Base-by-base conservation (phyloP, 2,888 invertebrate species). In the Troilus luridus region DNA sequence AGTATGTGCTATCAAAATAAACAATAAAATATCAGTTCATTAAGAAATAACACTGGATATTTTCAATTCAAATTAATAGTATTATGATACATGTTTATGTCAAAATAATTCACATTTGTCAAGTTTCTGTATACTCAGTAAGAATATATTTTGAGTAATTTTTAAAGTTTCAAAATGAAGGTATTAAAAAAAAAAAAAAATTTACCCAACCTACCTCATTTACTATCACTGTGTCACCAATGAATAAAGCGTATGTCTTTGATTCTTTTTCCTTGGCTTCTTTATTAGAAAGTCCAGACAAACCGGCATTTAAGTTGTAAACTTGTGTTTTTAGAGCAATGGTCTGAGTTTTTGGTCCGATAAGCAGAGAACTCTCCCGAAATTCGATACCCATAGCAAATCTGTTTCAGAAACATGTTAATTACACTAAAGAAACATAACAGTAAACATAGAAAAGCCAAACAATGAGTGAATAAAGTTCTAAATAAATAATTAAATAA, bases 321-420 rank as follows among this genome's bases (percentile, higher is more conserved):
- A 98, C 97, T 99, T 99, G 99, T 91, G 98, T 98, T 94, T 98
- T 98, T 93, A 96, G 97, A 0, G 97, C 96, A 3, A 96, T 94
- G 1, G 96, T 96, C 81, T 95, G 96, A 21, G 97, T 97, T 95
- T 99, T 99, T 0, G 98, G 97, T 0, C 98, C 98, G 93, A 99
- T 98, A 0, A 98, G 95, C 91, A 99, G 95, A 0, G 98, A 97
- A 93, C 98, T 98, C 94, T 99, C 99, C 91, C 99, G 96, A 94
- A 99, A 99, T 94, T 99, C 99, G 93, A 99, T 98, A 12, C 99
- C 99, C 97, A 98, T 99, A 0, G 97, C 98, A 95, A 99, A 99
- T 10, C 96, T 96, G 93, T 72, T 92, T 92, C 89, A 91, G 81
- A 89, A 14, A 72, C 41, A 21, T 17, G 5, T 81, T 81, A 27